A percentile compares a stretch with the other conserved stretches of the same genome.
phyloP scores from a whole-genome alignment of 2,888 invertebrate species.

The Drosophila neutralis region DNA sequence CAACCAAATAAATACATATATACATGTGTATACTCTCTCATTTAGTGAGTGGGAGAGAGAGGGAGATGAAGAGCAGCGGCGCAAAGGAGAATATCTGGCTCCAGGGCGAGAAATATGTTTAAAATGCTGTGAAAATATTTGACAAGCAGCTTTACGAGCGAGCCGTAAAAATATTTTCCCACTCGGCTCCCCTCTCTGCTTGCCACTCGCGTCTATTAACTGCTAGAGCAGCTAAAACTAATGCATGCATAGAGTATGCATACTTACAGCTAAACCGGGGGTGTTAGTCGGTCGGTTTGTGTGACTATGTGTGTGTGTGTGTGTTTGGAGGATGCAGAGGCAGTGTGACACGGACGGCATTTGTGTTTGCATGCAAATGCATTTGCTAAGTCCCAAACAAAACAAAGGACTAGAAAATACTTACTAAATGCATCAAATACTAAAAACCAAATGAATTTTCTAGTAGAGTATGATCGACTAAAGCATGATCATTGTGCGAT shows the following conservation, averaged over 20 bases:
- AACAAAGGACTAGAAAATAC: conserved; percentile 55
- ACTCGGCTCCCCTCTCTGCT: neutral
- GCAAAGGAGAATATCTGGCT: neutral
- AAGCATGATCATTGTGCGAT: neutral
- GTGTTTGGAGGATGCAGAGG: neutral
- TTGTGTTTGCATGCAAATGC: conserved; percentile 53
- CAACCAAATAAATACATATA: conserved; percentile 25
- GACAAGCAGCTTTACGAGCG: conserved; percentile 73
- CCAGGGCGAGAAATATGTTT: conserved; percentile 47
- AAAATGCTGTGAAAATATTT: conserved; percentile 72
- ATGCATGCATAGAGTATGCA: conserved; percentile 65
- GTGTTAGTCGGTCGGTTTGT: neutral
- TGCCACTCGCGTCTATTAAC: conserved; percentile 60
- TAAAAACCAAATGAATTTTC: conserved; percentile 11
- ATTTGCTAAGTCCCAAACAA: conserved; percentile 49
- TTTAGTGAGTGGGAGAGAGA: neutral
- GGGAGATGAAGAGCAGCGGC: neutral
- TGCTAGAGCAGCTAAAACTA: conserved; percentile 61
- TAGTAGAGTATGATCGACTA: neutral
- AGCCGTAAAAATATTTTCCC: conserved; percentile 68
- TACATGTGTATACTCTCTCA: neutral
- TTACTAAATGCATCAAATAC: conserved; percentile 57
- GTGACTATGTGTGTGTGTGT: neutral
- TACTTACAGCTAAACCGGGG: conserved; percentile 37
- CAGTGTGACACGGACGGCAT: conserved; percentile 14